Evolutionary conservation across 2,113 vertebrate species (phyloP).

Genomic region (Chlorodrepanis virens): DNA sequence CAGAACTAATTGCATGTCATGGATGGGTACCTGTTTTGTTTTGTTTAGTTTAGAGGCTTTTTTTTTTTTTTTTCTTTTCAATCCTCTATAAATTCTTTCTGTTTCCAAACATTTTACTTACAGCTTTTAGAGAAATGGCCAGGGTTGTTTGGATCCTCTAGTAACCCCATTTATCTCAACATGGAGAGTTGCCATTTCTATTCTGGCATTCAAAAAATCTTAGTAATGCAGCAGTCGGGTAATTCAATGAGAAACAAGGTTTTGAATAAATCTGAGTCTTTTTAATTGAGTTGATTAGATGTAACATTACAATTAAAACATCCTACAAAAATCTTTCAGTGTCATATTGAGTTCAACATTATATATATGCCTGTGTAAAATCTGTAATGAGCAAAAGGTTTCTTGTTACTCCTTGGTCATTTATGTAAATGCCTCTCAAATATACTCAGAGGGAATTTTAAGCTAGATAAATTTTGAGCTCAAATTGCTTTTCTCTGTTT

Average conservation of each 20-base stretch:
- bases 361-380: rapidly evolving
- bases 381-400: neutral
- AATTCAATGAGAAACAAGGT: neutral
- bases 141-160: neutral
- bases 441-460: neutral
- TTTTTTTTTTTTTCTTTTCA: neutral
- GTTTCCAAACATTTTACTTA: neutral
- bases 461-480: neutral
- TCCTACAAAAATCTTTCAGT: neutral
- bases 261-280: neutral
- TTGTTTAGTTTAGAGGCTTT: neutral
- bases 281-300: neutral
- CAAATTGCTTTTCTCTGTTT: neutral
- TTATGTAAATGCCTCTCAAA: neutral
- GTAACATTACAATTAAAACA: neutral
- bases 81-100: neutral
- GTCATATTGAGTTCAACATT: neutral
- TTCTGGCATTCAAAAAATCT: neutral
- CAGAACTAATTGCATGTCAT: neutral
- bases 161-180: neutral
- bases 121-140: neutral
- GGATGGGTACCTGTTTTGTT: neutral
- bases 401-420: neutral
- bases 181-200: neutral
- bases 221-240: neutral